These are phyloP conservation scores for Bos indicus DNA, from an alignment of 2,113 vertebrate species.

Conservation along the genomic window DNA sequence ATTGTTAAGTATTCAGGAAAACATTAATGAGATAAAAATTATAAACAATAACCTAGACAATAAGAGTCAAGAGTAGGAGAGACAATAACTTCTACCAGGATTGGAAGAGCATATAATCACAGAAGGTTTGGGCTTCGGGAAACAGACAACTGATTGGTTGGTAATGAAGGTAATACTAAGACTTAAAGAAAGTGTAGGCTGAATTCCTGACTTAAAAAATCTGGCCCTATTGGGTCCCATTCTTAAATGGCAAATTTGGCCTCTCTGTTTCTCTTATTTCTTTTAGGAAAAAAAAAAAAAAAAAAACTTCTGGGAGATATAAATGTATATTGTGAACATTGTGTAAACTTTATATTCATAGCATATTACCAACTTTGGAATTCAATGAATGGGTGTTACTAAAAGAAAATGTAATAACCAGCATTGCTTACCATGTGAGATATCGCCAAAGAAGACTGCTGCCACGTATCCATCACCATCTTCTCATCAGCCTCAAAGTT, in stretches of 20 bases:
- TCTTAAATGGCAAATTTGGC: not conserved
- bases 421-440: constrained; percentile 81
- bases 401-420: not conserved
- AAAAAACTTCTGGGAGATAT: not conserved
- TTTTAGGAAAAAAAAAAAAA: not conserved
- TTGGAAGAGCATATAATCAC: not conserved
- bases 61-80: not conserved
- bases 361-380: not conserved
- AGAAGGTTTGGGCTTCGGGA: not conserved
- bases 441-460: constrained; percentile 79
- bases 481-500: constrained; percentile 73
- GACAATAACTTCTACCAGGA: not conserved
- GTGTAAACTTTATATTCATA: not conserved
- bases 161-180: not conserved
- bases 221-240: not conserved
- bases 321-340: not conserved
- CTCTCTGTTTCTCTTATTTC: not conserved
- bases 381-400: not conserved
- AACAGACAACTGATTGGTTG: not conserved
- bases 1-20: not conserved
- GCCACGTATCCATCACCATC: constrained; percentile 78
- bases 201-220: not conserved
- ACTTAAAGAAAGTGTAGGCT: not conserved
- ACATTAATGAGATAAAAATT: not conserved
- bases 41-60: not conserved